Conservation (phyloP, 1,140 invertebrate genomes). For the Drosophila elegans region DNA sequence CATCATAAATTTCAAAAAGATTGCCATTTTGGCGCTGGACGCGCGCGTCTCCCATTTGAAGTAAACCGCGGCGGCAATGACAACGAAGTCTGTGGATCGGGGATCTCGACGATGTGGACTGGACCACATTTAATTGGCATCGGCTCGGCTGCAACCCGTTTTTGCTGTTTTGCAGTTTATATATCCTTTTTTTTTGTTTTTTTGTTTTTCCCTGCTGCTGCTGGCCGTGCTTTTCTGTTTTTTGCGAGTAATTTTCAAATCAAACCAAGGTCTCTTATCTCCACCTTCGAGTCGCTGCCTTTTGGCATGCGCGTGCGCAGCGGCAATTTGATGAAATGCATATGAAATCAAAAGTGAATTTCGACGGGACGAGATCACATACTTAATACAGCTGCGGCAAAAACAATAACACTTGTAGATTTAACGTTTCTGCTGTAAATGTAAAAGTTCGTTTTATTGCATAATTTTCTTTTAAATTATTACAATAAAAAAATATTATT, state of each 20-base stretch:
- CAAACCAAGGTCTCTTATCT: constrained; percentile 75
- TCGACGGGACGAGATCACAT: constrained; percentile 26
- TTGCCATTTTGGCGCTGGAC: constrained; percentile 73
- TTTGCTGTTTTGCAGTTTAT: constrained; percentile 31
- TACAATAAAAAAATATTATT: too few relatives aligned
- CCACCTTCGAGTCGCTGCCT: constrained; percentile 16
- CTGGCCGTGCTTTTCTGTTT: constrained; percentile 26
- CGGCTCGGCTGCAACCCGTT: constrained; percentile 56
- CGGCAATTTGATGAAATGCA: constrained; percentile 82
- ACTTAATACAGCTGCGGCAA: background rate
- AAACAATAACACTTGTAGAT: background rate
- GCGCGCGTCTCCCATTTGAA: constrained; percentile 75
- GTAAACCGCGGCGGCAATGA: constrained; percentile 75
- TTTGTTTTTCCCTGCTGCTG: constrained; percentile 3
- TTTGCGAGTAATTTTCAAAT: constrained; percentile 77
- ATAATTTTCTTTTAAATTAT: too few relatives aligned
- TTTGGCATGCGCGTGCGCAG: constrained; percentile 72
- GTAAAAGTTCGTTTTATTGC: too few relatives aligned
- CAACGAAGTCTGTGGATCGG: constrained; percentile 38
- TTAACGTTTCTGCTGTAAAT: too few relatives aligned
- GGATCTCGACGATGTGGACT: constrained; percentile 17
- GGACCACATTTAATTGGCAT: constrained; percentile 73
- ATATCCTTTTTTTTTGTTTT: constrained; percentile 12
- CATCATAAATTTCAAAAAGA: constrained; percentile 82
- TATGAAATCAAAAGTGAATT: constrained; percentile 84